Conservation (phyloP, 2,113 vertebrate species). For the Panthera leo region DNA sequence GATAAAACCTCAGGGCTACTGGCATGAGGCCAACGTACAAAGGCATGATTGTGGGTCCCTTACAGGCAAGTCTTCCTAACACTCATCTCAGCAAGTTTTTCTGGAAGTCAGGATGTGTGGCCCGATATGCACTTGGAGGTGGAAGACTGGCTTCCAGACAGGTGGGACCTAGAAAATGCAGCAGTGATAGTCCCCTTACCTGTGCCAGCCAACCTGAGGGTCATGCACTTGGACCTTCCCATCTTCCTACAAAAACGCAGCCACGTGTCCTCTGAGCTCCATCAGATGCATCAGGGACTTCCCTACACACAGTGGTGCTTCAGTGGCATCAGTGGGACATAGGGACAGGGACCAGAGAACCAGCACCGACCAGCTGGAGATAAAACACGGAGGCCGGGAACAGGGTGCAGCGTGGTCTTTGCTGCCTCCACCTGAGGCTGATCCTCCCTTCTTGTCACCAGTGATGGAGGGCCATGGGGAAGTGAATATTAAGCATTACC, state of each 20-base stretch:
- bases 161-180: not conserved
- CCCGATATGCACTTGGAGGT: not conserved
- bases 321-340: not conserved
- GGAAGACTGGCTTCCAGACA: not conserved
- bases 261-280: too few relatives aligned
- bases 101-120: not conserved
- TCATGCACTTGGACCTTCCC: accelerated
- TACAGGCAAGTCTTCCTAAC: not conserved
- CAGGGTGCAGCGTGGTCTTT: accelerated
- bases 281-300: not conserved
- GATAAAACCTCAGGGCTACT: not conserved
- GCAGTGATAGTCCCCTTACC: too few relatives aligned
- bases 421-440: not conserved
- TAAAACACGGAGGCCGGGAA: not conserved
- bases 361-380: not conserved
- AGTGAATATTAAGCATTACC: constrained; percentile 93
- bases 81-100: not conserved
- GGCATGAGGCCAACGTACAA: not conserved
- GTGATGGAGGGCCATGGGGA: constrained; percentile 96
- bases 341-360: not conserved
- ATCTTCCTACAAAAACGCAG: not conserved
- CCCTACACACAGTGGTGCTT: accelerated
- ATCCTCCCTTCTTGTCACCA: constrained; percentile 75
- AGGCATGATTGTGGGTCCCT: not conserved
- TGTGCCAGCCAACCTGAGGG: not conserved